Base-by-base conservation (phyloP, 1,140 invertebrate genomes). In the Pollicipes pollicipes region DNA sequence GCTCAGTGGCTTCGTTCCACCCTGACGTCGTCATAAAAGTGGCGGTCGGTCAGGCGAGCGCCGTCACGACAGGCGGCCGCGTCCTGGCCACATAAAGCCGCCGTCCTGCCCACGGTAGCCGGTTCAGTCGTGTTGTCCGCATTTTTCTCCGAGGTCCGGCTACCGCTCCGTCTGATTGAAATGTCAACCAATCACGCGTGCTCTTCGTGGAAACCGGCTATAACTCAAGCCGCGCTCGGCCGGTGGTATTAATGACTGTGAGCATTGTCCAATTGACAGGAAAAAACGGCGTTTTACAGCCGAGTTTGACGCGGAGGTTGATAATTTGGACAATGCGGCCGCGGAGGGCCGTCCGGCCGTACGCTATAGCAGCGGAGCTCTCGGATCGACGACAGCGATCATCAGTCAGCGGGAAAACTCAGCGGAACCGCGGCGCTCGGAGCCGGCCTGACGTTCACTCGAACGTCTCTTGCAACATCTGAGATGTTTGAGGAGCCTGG, bases 241-340 rank as follows among this genome's bases (percentile, higher is more conserved):
- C 45, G 45, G 45, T 21, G 10, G 45, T 58, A 58, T 58, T 58
- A 58, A 58, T 58, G 45, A 58, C 24, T 58, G 45, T 21, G 45
- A 58, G 45, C 45, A 58, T 58, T 58, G 45, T 58, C 45, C 45
- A 58, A 58, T 58, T 58, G 45, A 58, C 45, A 58, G 45, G 45
- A 21, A 58, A 58, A 58, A 58, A 21, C 13, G 24, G 45, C 45
- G 45, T 58, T 58, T 58, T 58, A 58, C 45, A 58, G 45, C 13
- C 45, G 45, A 10, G 45, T 24, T 21, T 10, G 45, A 58, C 45
- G 45, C 45, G 45, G 45, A 10, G 45, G 45, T 21, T 58, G 45
- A 58, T 58, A 58, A 58, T 58, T 58, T 58, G 13, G 45, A 58
- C 45, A 58, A 21, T 21, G 45, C 24, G 13, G 45, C 17, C 45